Evolutionary conservation across 2,113 vertebrate species (phyloP).

Genomic region (Sinocyclocheilus rhinocerous): DNA sequence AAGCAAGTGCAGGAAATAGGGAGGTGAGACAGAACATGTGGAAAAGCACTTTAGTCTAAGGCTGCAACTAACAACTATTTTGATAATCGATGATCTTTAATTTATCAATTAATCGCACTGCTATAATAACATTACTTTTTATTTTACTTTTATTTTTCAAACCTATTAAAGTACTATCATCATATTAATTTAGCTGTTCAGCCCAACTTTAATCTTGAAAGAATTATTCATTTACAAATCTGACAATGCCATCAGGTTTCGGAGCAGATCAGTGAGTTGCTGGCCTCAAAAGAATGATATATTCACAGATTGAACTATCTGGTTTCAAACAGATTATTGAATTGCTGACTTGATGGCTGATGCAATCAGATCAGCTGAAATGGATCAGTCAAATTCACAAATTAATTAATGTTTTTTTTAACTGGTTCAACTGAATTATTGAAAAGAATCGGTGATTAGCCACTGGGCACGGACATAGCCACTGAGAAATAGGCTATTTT

Average conservation of each 20-base stretch:
- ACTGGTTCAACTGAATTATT: neutral
- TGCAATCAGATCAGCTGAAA: neutral
- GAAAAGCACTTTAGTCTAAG: conserved; percentile 25
- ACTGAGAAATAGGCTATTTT: too few species aligned
- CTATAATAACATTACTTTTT: neutral
- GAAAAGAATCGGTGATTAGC: neutral
- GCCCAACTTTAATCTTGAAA: neutral
- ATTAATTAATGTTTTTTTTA: neutral
- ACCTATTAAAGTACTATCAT: neutral
- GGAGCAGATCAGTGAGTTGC: too few species aligned
- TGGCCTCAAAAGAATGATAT: neutral
- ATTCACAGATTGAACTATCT: neutral
- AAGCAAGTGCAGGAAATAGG: conserved; percentile 56
- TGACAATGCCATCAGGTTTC: neutral
- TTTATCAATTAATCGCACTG: neutral
- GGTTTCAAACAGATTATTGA: neutral
- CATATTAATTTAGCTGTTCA: too few species aligned
- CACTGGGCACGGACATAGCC: too few species aligned
- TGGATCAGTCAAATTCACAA: neutral
- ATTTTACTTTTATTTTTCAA: neutral
- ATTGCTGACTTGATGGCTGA: neutral
- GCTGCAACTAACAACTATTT: neutral
- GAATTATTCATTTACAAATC: neutral
- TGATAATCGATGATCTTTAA: neutral
- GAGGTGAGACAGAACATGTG: conserved; percentile 52